Percentiles rank a stretch among this genome's conserved stretches.
These are phyloP conservation scores for Drosophila subobscura DNA, from an alignment of 1,140 invertebrate genomes.

Conservation along the genomic window DNA sequence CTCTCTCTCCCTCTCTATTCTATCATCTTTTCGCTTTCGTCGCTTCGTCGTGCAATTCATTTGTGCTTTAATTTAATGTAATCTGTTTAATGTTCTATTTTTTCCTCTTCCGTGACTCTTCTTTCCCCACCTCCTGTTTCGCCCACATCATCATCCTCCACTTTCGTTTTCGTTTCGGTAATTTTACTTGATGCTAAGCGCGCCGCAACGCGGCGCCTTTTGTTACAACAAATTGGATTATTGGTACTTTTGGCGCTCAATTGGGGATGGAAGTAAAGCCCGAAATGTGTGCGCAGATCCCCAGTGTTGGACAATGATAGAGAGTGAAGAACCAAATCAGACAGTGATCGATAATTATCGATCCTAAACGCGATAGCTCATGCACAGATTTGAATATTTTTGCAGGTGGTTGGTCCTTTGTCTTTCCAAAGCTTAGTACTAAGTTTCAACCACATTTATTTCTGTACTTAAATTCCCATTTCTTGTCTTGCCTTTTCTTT, in stretches of 20 bases:
- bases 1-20: not conserved
- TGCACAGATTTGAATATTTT: no score
- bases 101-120: constrained; percentile 1
- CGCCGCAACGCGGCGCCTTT: constrained; percentile 20
- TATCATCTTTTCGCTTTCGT: constrained; percentile 12
- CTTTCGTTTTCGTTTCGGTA: constrained; percentile 23
- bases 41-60: constrained; percentile 43
- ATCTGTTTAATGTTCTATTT: constrained; percentile 57
- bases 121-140: not conserved
- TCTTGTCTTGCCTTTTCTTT: constrained; percentile 16
- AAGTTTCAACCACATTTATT: no score
- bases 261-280: no score
- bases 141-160: no score
- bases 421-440: no score
- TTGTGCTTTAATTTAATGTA: constrained; percentile 66
- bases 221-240: constrained; percentile 22
- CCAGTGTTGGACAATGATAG: no score
- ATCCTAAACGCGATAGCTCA: no score
- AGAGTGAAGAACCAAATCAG: no score
- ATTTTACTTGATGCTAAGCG: constrained; percentile 19
- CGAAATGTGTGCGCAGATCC: no score
- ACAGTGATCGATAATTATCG: no score
- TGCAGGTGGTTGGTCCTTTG: no score
- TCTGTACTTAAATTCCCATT: constrained; percentile 19
- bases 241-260: no score